Evolutionary conservation across 2,888 invertebrate species (phyloP), one percentile per base, ranked within the genome.

Genomic region (Leptopilina myrica): DNA sequence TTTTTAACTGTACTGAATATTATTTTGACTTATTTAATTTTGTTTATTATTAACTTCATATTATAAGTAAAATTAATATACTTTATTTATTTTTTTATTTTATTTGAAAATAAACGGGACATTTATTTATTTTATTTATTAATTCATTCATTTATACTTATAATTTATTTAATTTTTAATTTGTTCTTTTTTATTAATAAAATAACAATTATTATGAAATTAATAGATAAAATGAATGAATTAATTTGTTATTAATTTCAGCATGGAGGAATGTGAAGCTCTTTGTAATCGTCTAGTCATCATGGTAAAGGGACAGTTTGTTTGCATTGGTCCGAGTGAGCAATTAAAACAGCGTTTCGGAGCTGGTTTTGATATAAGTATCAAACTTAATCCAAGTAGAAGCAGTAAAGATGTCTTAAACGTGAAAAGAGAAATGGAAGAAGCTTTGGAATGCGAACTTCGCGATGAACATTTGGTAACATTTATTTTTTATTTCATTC

Each of bases 191-290:
- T 20, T 20, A 20, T 20, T n/a, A n/a, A n/a, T n/a, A n/a, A n/a
- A n/a, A n/a, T n/a, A n/a, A n/a, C n/a, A n/a, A n/a, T n/a, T 20
- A 1, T 20, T 20, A 20, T 20, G 20, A 20, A 20, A 20, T 20
- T 20, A 20, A 20, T 20, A 20, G 20, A 20, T 20, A 33, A 3
- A 33, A 33, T 33, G 33, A 73, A 40, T 9, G 14, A 8, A 40
- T 14, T 12, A n/a, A 65, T 43, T 40, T 1, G 5, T 15, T 46
- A 66, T 40, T 7, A 8, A n/a, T 81, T 81, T 80, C 76, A 96
- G 96, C 88, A 96, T 97, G 97, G 97, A 97, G 89, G 97, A 97
- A 92, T 97, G 96, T 92, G 97, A 97, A 89, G 95, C 95, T 53
- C 93, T 97, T 26, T 97, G 97, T 90, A 93, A 94, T 76, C 94